Evolutionary conservation across 2,113 vertebrate species (phyloP).

Genomic region (Azemiops feae): DNA sequence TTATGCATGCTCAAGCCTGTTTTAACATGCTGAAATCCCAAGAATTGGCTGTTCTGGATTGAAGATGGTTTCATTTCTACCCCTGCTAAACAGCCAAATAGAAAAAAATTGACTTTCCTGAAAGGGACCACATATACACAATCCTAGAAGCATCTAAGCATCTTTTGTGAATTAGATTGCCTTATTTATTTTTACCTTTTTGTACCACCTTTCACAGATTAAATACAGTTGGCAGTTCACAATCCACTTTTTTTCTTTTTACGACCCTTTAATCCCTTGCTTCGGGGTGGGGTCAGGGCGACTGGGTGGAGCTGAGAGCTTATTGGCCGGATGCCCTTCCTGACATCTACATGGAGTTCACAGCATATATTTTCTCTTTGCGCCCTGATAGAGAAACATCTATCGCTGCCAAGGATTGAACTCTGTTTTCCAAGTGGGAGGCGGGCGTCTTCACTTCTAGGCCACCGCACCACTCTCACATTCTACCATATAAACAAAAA

Average conservation of each 20-base stretch:
- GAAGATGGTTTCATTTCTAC: not conserved
- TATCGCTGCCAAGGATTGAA: not conserved
- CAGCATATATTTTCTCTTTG: not conserved
- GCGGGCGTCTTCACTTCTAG: not conserved
- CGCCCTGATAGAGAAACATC: not conserved
- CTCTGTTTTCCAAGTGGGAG: not conserved
- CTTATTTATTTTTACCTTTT: not conserved
- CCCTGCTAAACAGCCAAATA: not conserved
- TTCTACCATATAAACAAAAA: not conserved
- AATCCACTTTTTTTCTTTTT: not conserved
- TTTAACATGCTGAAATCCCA: not conserved
- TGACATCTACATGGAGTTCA: not conserved
- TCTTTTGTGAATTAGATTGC: not conserved
- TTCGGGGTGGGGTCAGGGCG: not conserved
- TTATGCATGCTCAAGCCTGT: not conserved
- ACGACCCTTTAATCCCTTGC: not conserved
- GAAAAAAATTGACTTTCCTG: not conserved
- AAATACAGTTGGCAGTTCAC: not conserved
- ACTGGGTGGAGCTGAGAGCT: not conserved
- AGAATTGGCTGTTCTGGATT: not conserved
- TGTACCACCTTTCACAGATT: not conserved
- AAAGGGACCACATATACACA: not conserved
- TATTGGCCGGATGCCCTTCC: too few species aligned
- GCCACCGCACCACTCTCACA: not conserved
- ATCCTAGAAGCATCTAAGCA: not conserved